Evolutionary conservation across 2,888 invertebrate genomes (phyloP), one percentile per base, ranked within the genome.

Genomic region (Lepidochitona cinerea): DNA sequence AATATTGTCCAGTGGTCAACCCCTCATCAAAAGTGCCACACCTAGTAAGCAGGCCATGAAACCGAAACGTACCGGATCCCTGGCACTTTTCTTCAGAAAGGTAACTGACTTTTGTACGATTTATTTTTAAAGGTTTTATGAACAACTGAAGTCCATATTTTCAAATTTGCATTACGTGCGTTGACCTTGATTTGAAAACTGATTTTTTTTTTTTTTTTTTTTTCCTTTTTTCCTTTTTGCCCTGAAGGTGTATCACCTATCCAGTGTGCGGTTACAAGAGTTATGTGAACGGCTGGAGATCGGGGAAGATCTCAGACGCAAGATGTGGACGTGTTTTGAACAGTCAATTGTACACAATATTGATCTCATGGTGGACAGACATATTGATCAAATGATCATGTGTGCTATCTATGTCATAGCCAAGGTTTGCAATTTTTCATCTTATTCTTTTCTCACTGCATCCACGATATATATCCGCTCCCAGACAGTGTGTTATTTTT

Each of bases 261-360:
- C 97, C 0, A 95, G 95, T 79, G 94, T 97, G n/a, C 93, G 99
- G 35, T 94, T 99, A 93, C 94, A 95, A 83, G 96, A 97, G 87
- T 92, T 99, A 7, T 98, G 97, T 92, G 94, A 94, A 54, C 94
- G 96, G 68, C 92, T 99, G 32, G 92, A 93, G 1, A 92, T 97
- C 36, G 93, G 92, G 0, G 90, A 90, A 54, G 94, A 95, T 53
- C 94, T 95, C 52, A 80, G 89, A 26, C 81, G 86, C 64, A 97
- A 96, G 92, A 97, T 98, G 83, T 99, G 99, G 99, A 98, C 99
- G 0, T 95, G 97, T 84, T 96, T 99, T 85, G 98, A 99, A 90
- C 93, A 96, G 91, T 94, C 96, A 2, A 93, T 99, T 82, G 94
- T 95, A 81, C 93, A 95, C 77, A 94, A 96, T 85, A 95, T 95